phyloP scores from a whole-genome alignment of 2,888 invertebrate species.

The Leptopilina drosophilae region DNA sequence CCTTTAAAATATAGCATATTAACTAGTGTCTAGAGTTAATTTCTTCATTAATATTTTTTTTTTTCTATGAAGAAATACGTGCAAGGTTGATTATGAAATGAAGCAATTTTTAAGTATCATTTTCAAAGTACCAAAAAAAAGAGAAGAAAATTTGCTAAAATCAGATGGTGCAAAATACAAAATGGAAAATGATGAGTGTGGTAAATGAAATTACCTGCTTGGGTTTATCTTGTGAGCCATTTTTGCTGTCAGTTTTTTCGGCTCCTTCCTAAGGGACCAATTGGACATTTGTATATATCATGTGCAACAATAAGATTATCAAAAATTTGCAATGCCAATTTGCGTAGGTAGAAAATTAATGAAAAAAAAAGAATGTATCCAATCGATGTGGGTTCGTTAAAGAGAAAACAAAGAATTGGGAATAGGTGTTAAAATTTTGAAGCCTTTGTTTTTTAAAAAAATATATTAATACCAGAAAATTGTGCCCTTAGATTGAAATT shows the following conservation, averaged over 20 bases:
- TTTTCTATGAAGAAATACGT: not conserved
- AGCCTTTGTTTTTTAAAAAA: not conserved
- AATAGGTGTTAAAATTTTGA: no score
- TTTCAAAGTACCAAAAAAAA: constrained; percentile 1
- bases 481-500: no score
- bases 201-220: constrained; percentile 83
- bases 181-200: constrained; percentile 61
- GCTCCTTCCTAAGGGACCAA: constrained; percentile 84
- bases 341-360: not conserved
- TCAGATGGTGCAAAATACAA: constrained; percentile 29
- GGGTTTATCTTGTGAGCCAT: constrained; percentile 94
- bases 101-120: not conserved
- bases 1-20: no score
- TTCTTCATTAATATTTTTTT: no score
- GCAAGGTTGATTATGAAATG: not conserved
- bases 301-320: constrained; percentile 37
- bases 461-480: no score
- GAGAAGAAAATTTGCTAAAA: constrained; percentile 45
- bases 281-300: constrained; percentile 61
- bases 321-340: constrained; percentile 22
- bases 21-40: no score
- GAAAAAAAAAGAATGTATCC: not conserved
- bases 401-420: not conserved
- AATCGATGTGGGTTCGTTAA: not conserved
- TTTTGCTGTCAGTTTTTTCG: constrained; percentile 92